Percentiles rank a stretch among this genome's conserved stretches.
Evolutionary conservation across 2,113 vertebrate species (phyloP).

Genomic region (Ciconia stormi): DNA sequence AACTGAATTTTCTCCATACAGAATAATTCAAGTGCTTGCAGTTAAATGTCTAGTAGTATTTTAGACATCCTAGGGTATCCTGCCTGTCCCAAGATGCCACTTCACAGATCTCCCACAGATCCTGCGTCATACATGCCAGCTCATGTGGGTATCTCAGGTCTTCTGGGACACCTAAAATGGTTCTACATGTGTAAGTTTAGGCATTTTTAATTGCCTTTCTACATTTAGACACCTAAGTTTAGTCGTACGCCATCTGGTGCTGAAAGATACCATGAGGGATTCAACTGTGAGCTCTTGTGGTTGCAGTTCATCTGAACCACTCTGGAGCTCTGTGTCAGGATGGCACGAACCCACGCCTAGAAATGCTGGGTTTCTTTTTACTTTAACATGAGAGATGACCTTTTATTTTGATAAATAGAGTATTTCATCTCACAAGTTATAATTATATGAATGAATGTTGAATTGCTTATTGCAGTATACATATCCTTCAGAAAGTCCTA

Average conservation of each 20-base stretch:
- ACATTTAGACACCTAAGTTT: neutral
- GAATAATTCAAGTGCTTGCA: neutral
- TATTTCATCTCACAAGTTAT: neutral
- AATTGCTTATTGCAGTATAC: neutral
- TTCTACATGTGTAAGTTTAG: neutral
- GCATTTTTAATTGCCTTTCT: neutral
- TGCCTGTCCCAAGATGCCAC: neutral
- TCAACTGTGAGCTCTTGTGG: rapidly evolving
- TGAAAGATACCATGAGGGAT: neutral
- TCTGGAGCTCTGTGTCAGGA: neutral
- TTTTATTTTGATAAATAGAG: neutral
- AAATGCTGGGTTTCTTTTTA: neutral
- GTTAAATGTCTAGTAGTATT: neutral
- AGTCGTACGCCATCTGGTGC: neutral
- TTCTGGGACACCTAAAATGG: neutral
- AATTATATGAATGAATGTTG: neutral
- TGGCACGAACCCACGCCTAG: rapidly evolving
- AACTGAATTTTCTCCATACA: neutral
- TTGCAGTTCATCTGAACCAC: neutral
- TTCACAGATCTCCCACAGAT: neutral
- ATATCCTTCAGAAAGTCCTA: neutral
- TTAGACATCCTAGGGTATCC: neutral
- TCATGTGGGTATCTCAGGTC: neutral
- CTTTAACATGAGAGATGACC: neutral
- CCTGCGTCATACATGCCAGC: neutral